Base-by-base conservation (phyloP, 92 coral and sea anemone genomes). In the Palythoa grandis region DNA sequence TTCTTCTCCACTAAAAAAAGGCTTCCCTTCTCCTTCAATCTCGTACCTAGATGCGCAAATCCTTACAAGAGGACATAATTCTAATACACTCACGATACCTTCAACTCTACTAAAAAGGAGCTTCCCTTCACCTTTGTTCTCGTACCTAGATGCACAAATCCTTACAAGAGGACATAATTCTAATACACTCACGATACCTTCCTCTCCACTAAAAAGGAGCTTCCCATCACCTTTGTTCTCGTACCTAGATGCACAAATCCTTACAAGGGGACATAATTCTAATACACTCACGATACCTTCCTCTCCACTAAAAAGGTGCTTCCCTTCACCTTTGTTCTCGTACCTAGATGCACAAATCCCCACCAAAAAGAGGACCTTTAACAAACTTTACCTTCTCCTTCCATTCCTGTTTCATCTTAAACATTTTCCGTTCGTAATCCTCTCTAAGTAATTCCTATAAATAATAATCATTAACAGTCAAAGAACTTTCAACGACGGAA, bases 381-480 rank as follows among this genome's bases (percentile, higher is more conserved):
- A 57, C 60, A 15, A 12, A 77, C 0, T 22, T 86, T 84, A 94
- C 99, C 98, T 92, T 83, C 86, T 96, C 99, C 65, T 96, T 96
- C 95, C 95, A 96, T 35, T 94, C 96, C 78, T 96, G 99, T 66
- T 96, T 96, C 43, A 90, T 68, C 60, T 87, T 89, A 91, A 91
- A 96, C 63, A 96, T 87, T 77, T 87, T 96, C 75, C 87, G 87
- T 74, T 96, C 99, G 73, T 93, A 92, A 25, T 93, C 98, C 50
- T 88, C 82, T 82, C 89, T 93, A 68, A 92, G 85, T 16, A 92
- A 88, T 37, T 90, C 96, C 99, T 96, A 69, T 12, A 70, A 82
- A 75, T 43, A 43, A 66, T 19, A 29, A 71, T 14, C 76, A 85
- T 12, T n/a, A 25, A 63, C 22, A 82, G 11, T 70, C 47, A 70